Evolutionary conservation across 1,140 invertebrate species (phyloP).

Genomic region (Homarus americanus): DNA sequence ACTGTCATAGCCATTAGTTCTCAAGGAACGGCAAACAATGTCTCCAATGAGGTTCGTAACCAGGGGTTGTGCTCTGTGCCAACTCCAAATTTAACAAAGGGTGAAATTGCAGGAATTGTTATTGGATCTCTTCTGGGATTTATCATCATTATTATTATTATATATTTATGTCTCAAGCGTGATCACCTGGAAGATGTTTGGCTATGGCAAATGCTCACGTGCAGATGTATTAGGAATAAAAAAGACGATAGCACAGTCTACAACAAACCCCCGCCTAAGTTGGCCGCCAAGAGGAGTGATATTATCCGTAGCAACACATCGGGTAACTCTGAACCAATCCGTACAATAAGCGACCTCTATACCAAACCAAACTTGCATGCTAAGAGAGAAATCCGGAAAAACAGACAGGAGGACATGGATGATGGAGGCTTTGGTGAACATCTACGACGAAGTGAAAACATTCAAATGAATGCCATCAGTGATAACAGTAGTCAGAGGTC

Average conservation of each 20-base stretch:
- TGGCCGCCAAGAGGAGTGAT: conserved; percentile 14
- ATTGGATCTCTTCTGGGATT: conserved; percentile 16
- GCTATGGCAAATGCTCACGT: conserved; percentile 32
- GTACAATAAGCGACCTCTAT: conserved; percentile 14
- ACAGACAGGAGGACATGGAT: neutral
- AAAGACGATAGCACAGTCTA: conserved; percentile 8
- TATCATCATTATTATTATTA: neutral
- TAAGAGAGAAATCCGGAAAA: neutral
- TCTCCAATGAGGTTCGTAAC: conserved; percentile 26
- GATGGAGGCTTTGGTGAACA: conserved; percentile 39
- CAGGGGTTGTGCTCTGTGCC: neutral
- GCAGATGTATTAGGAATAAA: neutral
- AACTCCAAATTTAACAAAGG: neutral
- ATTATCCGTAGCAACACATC: conserved; percentile 21
- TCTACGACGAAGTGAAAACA: neutral
- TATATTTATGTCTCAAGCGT: conserved; percentile 18
- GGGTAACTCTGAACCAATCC: neutral
- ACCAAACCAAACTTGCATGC: conserved; percentile 1
- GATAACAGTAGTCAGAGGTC: conserved; percentile 8
- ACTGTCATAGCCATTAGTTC: neutral
- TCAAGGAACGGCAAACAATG: neutral
- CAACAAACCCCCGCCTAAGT: conserved; percentile 4
- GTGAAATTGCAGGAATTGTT: conserved; percentile 37
- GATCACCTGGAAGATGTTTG: conserved; percentile 36
- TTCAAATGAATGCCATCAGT: neutral